Evolutionary conservation across 2,888 invertebrate species (phyloP).

Genomic region (Lasioglossum malachurum): DNA sequence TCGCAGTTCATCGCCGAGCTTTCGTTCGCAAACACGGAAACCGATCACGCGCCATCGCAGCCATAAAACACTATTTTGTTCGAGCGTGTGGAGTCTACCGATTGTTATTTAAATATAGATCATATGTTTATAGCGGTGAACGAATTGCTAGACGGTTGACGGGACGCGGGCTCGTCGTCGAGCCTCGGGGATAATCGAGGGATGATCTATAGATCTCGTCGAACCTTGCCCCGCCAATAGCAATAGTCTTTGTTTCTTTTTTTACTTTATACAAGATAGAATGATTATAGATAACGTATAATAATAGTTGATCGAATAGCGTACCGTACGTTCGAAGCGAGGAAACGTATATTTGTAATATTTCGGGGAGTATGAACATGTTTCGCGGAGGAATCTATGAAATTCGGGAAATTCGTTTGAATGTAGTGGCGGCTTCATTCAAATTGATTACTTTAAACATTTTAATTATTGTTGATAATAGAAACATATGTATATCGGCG

Average conservation of each 20-base stretch:
- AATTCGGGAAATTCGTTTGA: constrained; percentile 3
- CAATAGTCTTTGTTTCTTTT: constrained; percentile 58
- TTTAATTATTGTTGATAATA: background rate
- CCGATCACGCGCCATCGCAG: constrained; percentile 18
- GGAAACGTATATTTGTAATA: constrained; percentile 43
- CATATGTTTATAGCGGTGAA: constrained; percentile 45
- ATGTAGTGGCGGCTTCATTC: background rate
- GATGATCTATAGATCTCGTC: background rate
- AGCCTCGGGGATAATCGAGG: background rate
- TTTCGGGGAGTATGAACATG: constrained; percentile 10
- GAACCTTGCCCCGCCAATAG: constrained; percentile 35
- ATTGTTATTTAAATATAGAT: constrained; percentile 59
- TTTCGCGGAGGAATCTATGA: constrained; percentile 39
- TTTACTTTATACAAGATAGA: constrained; percentile 40
- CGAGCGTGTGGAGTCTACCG: constrained; percentile 31
- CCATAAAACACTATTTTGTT: constrained; percentile 35
- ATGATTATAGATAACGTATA: constrained; percentile 31
- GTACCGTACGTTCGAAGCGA: constrained; percentile 26
- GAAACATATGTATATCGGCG: background rate
- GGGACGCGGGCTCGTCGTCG: constrained; percentile 1
- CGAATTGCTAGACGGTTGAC: constrained; percentile 29
- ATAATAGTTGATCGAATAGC: constrained; percentile 9
- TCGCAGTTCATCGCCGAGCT: background rate
- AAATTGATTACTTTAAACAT: background rate
- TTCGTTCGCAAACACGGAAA: background rate